Percentiles rank a stretch among this genome's conserved stretches.
Evolutionary conservation across 2,888 invertebrate species (phyloP).

Genomic region (Conops quadrifasciatus): DNA sequence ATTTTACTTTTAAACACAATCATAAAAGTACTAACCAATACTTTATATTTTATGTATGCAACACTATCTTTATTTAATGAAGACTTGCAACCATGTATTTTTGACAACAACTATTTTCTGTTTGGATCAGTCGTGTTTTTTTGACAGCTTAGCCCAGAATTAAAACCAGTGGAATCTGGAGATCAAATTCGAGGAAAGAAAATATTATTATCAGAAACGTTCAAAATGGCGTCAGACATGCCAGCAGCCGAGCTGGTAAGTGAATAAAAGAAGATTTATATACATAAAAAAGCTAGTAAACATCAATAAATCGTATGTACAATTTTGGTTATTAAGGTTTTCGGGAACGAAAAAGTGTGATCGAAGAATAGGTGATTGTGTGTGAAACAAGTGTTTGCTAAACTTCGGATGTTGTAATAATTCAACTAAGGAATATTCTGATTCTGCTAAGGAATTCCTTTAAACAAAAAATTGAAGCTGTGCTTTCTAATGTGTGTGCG

Average conservation of each 20-base stretch:
- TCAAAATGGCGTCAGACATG: constrained; percentile 59
- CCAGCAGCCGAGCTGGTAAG: constrained; percentile 53
- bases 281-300: neutral
- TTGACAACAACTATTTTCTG: constrained; percentile 4
- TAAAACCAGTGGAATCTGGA: neutral
- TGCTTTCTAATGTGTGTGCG: neutral
- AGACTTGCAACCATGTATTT: constrained; percentile 3
- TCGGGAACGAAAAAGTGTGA: neutral
- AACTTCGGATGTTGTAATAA: neutral
- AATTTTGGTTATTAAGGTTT: neutral
- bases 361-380: neutral
- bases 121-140: constrained; percentile 26
- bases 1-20: neutral
- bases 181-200: neutral
- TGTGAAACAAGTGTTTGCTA: constrained; percentile 20
- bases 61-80: neutral
- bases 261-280: constrained; percentile 41
- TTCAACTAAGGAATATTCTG: constrained; percentile 13
- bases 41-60: neutral
- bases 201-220: constrained; percentile 41
- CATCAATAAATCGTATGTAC: too few species aligned
- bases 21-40: neutral
- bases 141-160: constrained; percentile 21
- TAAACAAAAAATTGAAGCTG: constrained; percentile 18
- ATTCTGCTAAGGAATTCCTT: constrained; percentile 18